phyloP scores from a whole-genome alignment of 2,888 invertebrate genomes.

The Meteorus colon region DNA sequence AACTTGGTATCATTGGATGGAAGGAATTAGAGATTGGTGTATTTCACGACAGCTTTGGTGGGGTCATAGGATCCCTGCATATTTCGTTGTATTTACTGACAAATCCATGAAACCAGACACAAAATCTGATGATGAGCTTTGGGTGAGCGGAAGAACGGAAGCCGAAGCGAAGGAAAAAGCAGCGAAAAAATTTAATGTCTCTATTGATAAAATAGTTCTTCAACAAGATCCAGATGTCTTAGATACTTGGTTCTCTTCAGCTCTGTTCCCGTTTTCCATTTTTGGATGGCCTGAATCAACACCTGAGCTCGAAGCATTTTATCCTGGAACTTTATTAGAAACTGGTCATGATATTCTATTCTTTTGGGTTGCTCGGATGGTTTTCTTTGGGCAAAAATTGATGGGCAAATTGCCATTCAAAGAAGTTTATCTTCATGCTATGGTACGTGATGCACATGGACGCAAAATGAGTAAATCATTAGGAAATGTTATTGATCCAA shows the following conservation, averaged over 20 bases:
- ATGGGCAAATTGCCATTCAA: slow-evolving; percentile 93
- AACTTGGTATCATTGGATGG: slow-evolving; percentile 97
- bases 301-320: slow-evolving; percentile 84
- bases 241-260: slow-evolving; percentile 99
- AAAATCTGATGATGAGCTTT: slow-evolving; percentile 74
- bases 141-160: slow-evolving; percentile 76
- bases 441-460: slow-evolving; percentile 98
- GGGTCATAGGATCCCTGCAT: slow-evolving; percentile 99
- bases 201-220: slow-evolving; percentile 76
- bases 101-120: slow-evolving; percentile 60
- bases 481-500: slow-evolving; percentile 98
- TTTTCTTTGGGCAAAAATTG: slow-evolving; percentile 95
- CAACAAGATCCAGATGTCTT: slow-evolving; percentile 95
- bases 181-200: slow-evolving; percentile 78
- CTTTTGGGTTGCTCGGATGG: slow-evolving; percentile 99
- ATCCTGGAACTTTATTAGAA: slow-evolving; percentile 93
- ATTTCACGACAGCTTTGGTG: slow-evolving; percentile 99
- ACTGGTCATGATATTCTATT: slow-evolving; percentile 98
- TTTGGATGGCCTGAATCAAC: slow-evolving; percentile 97
- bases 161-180: slow-evolving; percentile 89
- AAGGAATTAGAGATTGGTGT: slow-evolving; percentile 98
- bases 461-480: slow-evolving; percentile 99
- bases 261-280: slow-evolving; percentile 95
- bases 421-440: slow-evolving; percentile 95
- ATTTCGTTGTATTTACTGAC: slow-evolving; percentile 80